Evolutionary conservation across 92 coral and sea anemone species (phyloP), one percentile per base, ranked within the genome.

Genomic region (Plumapathes pennacea): DNA sequence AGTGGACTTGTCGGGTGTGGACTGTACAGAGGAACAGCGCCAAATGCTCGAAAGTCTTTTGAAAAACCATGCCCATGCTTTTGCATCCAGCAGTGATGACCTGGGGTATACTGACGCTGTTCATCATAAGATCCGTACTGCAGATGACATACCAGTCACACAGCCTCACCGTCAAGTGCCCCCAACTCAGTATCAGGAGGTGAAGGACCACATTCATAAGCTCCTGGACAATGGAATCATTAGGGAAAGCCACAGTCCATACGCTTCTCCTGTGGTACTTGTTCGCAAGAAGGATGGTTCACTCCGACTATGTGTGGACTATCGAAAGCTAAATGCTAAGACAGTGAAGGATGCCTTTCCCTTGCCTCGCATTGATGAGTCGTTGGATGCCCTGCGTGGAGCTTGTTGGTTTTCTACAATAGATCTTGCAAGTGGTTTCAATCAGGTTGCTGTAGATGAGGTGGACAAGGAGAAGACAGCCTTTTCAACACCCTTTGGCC

Each of bases 361-460:
- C 1, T 36, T 77, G 4, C 78, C 85, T 5, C 54, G 62, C 22
- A 77, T 51, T 7, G 60, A 77, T 33, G 71, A 77, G 30, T 66
- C 75, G 18, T 46, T 49, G 27, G 76, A 76, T 25, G 76, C 74
- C 2, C 54, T 64, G 12, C 52, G 71, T 24, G 44, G 38, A 26
- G 74, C 73, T 4, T 54, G 26, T 18, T 56, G 33, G 74, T 75
- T 75, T 19, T 43, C 60, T 1, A 67, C 46, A 2, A 12, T 68
- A 7, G 36, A 66, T 30, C 15, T 66, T 2, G 59, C 74, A 27
- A 78, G 85, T 30, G 78, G 78, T 1, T 78, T 78, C 22, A 78
- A 77, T 32, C 85, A 84, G 15, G 80, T 77, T 5, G 82, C 63
- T 2, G 57, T 84, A 62, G 82, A 71, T 4, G 82, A 71, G 0